phyloP scores from a whole-genome alignment of 2,888 invertebrate species.

The Sarcophaga variegata region DNA sequence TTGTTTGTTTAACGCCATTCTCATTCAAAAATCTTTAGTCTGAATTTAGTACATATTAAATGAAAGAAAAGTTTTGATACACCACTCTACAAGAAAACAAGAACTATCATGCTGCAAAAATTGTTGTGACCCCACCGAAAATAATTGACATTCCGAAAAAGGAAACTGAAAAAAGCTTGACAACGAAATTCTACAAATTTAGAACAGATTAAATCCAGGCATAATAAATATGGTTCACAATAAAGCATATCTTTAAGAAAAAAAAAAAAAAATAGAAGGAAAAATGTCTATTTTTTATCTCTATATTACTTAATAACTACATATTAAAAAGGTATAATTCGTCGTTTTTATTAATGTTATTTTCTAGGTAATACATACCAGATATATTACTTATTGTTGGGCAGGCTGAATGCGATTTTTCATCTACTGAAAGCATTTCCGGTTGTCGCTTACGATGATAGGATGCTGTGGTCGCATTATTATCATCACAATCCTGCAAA shows the following conservation, averaged over 20 bases:
- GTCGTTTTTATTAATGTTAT: background rate
- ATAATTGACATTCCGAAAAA: no score
- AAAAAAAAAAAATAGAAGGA: background rate
- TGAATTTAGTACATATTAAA: no score
- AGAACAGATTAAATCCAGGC: no score
- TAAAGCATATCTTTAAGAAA: background rate
- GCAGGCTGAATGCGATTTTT: slow-evolving; percentile 59
- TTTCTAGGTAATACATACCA: slow-evolving; percentile 44
- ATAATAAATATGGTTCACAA: background rate
- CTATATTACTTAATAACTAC: background rate
- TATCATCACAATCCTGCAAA: slow-evolving; percentile 69
- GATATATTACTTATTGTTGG: slow-evolving; percentile 55
- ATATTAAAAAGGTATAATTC: background rate
- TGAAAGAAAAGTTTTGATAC: no score
- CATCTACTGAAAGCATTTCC: slow-evolving; percentile 31
- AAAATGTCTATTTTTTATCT: background rate
- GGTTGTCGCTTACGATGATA: slow-evolving; percentile 26
- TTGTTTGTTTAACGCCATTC: no score
- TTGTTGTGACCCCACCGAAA: no score
- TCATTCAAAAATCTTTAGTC: no score
- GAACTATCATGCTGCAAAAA: no score
- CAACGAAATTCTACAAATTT: no score
- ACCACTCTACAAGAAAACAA: no score
- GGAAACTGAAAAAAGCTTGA: no score
- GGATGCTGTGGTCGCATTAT: slow-evolving; percentile 34